These are phyloP conservation scores for Pipistrellus pipistrellus DNA, from an alignment of 2,797 vertebrate species.

Conservation along the genomic window DNA sequence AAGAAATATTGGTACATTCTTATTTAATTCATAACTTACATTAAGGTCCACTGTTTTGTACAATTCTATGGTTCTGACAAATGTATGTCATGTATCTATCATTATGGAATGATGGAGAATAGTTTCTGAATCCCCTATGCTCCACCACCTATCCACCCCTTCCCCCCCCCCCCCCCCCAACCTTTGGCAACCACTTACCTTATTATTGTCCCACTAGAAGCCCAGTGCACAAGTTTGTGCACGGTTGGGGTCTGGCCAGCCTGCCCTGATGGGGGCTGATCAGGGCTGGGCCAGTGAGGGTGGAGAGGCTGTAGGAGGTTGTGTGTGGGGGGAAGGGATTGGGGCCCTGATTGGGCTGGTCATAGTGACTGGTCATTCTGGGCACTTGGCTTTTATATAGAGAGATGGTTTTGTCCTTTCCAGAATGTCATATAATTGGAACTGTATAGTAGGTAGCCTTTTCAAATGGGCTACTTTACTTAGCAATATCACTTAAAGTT, in stretches of 20 bases:
- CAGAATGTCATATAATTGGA: neutral
- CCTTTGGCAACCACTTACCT: neutral
- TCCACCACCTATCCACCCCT: too few species aligned
- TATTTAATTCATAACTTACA: neutral
- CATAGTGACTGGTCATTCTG: too few species aligned
- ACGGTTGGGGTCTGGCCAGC: too few species aligned
- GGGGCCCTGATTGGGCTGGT: too few species aligned
- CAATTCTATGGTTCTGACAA: neutral
- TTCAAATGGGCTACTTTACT: neutral
- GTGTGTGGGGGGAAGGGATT: too few species aligned
- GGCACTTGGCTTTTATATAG: too few species aligned
- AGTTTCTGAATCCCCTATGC: neutral
- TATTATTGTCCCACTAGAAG: neutral
- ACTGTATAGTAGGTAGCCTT: neutral
- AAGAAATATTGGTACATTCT: neutral
- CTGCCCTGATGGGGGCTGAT: too few species aligned
- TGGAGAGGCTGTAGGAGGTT: too few species aligned
- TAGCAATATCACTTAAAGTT: neutral
- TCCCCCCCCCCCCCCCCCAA: accelerated
- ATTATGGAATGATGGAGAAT: neutral
- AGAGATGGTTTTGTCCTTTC: neutral
- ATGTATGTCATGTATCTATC: too few species aligned
- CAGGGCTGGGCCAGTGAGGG: too few species aligned
- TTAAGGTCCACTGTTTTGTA: neutral
- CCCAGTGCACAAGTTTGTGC: too few species aligned